Base-by-base conservation (phyloP, 2,797 vertebrate species). In the Rhynchotus rufescens region DNA sequence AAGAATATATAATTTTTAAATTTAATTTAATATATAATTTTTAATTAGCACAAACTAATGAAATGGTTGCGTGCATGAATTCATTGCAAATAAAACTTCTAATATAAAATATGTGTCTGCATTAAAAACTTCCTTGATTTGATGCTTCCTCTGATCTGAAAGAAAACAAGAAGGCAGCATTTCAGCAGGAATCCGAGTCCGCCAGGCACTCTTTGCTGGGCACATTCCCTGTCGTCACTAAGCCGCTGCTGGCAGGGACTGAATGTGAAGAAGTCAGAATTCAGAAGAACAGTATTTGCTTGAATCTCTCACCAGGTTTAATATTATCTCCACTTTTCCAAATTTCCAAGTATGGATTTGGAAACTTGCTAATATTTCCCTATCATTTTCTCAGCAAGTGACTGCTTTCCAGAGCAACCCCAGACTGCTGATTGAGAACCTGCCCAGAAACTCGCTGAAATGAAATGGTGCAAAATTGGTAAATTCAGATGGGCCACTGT, bases 41-140 rank as follows among this genome's bases (percentile, higher is more conserved):
- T 36, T 36, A 36, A 36, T 36, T 36, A 36, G 67, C 68, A 84
- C 40, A 82, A 90, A 62, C 25, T 38, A 84, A 81, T 20, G 11
- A 75, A 88, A 40, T 32, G 30, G n/a, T 42, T 73, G 60, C 66
- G 66, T 30, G 23, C 45, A 42, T 9, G 3, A 87, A 78, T 67
- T 95, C 26, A 51, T 56, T 73, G 32, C 56, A 93, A 67, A 82
- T 67, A 74, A 86, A 93, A 34, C 71, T 64, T 22, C 64, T 91
- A 6, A 51, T 94, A 87, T 47, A 59, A 42, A 40, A 62, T 82
- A 54, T 57, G 16, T 74, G 17, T 34, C 74, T 77, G 28, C 52
- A 38, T 74, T 52, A 62, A 87, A 87, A 61, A 49, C 36, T 32
- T 74, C 76, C 61, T 59, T 87, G 47, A 42, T 69, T 62, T 59